Conservation (phyloP, 2,113 vertebrate species). For the Andinoacara biseriatus region DNA sequence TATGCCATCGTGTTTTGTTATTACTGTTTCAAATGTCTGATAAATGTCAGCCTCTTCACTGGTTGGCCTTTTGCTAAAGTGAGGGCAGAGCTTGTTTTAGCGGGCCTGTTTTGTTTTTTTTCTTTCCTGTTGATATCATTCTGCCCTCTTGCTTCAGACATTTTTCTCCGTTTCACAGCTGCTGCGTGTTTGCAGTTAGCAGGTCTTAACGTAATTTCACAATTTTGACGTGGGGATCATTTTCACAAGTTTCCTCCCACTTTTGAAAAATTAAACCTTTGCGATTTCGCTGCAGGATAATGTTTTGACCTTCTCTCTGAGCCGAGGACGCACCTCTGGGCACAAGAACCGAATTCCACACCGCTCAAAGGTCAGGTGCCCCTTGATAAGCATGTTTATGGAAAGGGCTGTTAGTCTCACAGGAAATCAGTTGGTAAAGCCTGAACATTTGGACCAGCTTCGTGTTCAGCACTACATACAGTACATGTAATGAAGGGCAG, state of each 20-base stretch:
- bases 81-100: conserved; percentile 45
- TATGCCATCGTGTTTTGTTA: conserved; percentile 52
- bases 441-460: neutral
- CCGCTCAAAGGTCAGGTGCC: conserved; percentile 65
- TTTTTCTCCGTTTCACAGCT: neutral
- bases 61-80: conserved; percentile 56
- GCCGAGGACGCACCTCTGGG: conserved; percentile 43
- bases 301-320: conserved; percentile 54
- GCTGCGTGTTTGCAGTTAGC: conserved; percentile 13
- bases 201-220: conserved; percentile 24
- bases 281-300: conserved; percentile 16
- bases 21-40: conserved; percentile 57
- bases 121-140: neutral
- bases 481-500: neutral
- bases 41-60: conserved; percentile 65
- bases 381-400: conserved; percentile 57
- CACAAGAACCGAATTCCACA: conserved; percentile 44
- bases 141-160: neutral
- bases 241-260: neutral
- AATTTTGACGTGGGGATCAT: neutral
- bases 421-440: conserved; percentile 48
- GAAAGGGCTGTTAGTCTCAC: conserved; percentile 43
- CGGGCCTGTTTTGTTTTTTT: neutral
- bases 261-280: neutral
- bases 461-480: neutral